phyloP scores from a whole-genome alignment of 2,888 invertebrate genomes.

The Ormyrus thymus region DNA sequence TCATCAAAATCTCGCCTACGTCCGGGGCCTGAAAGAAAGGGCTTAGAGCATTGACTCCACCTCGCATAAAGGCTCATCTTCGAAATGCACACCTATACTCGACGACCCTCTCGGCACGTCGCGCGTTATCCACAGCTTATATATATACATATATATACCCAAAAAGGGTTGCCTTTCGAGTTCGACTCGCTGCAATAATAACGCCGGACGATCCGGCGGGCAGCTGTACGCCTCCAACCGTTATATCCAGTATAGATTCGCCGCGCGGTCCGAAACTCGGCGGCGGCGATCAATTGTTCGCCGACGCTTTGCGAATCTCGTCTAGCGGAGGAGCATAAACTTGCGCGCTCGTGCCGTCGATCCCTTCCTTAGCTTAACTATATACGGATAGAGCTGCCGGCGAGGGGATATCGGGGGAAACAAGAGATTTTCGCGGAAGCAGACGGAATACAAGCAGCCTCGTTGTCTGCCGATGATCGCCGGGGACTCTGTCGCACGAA shows the following conservation, averaged over 20 bases:
- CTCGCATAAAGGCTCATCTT: neutral
- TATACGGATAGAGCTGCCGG: too few relatives aligned
- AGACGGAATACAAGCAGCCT: too few relatives aligned
- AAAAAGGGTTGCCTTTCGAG: neutral
- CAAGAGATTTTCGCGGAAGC: too few relatives aligned
- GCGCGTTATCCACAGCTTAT: neutral
- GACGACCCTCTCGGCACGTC: too few relatives aligned
- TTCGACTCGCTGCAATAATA: constrained; percentile 20
- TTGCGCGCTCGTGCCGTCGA: neutral
- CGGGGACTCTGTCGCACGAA: too few relatives aligned
- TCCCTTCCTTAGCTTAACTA: too few relatives aligned
- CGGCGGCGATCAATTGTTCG: constrained; percentile 25
- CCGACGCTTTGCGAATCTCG: neutral
- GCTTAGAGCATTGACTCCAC: constrained; percentile 31
- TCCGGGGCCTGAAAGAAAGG: constrained; percentile 33
- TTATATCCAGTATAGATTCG: neutral
- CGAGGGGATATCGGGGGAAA: too few relatives aligned
- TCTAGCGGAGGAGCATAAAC: neutral
- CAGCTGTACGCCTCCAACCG: neutral
- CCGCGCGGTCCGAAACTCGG: neutral
- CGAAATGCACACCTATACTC: too few relatives aligned
- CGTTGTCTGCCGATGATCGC: too few relatives aligned
- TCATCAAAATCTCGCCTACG: neutral
- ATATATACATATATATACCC: neutral
- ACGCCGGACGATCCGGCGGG: constrained; percentile 4